A percentile compares a stretch with the other conserved stretches of the same genome.
phyloP scores from a whole-genome alignment of 1,140 invertebrate genomes.

The Papilio machaon region DNA sequence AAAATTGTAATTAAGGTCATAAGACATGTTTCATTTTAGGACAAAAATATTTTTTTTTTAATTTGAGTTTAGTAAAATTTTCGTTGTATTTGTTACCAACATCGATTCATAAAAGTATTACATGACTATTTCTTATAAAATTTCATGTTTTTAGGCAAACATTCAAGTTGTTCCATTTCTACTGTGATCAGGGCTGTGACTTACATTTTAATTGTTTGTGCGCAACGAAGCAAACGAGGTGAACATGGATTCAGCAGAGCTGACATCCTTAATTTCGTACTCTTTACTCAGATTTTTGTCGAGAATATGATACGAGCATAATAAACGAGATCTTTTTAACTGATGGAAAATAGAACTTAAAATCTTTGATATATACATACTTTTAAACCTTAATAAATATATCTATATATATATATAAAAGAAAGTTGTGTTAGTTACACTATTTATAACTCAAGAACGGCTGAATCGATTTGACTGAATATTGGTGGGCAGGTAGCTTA shows the following conservation, averaged over 20 bases:
- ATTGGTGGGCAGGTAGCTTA: too few species aligned
- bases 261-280: conserved; percentile 13
- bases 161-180: conserved; percentile 7
- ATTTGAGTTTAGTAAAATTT: neutral
- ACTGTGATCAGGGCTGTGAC: neutral
- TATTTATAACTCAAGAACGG: too few species aligned
- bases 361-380: too few species aligned
- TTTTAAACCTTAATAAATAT: too few species aligned
- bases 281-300: neutral
- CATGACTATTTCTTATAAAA: neutral
- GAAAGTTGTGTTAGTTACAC: too few species aligned
- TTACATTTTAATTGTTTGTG: conserved; percentile 2
- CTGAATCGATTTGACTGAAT: too few species aligned
- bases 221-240: conserved; percentile 9
- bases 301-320: neutral
- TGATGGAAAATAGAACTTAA: too few species aligned
- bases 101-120: neutral
- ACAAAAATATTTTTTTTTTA: too few species aligned
- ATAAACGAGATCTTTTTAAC: neutral
- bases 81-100: neutral
- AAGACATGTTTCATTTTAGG: neutral
- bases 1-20: neutral
- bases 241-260: neutral
- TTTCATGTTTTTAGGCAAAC: neutral
- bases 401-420: too few species aligned